These are phyloP conservation scores for Cnemophilus loriae DNA, from an alignment of 2,113 vertebrate genomes.

Conservation along the genomic window DNA sequence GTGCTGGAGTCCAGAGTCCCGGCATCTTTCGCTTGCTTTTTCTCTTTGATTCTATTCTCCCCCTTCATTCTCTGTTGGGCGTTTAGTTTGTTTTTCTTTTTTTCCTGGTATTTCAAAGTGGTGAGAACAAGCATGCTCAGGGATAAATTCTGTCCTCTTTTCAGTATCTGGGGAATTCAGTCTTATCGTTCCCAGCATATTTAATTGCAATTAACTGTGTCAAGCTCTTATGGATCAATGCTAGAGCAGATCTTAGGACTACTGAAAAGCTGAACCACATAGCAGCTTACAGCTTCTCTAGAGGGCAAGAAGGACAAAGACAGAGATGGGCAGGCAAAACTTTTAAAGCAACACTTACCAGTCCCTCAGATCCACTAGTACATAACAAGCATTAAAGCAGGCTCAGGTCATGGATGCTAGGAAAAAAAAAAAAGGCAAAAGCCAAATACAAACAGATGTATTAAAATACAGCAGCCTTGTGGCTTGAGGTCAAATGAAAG, in stretches of 20 bases:
- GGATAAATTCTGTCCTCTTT: not conserved
- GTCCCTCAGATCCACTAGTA: not conserved
- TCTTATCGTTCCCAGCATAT: not conserved
- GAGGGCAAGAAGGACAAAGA: not conserved
- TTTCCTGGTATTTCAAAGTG: not conserved
- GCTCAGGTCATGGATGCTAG: not conserved
- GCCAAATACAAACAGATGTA: not conserved
- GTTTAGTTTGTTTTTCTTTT: not conserved
- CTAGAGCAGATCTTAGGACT: not conserved
- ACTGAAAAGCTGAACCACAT: not conserved
- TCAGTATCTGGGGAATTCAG: not conserved
- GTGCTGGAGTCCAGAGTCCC: not conserved
- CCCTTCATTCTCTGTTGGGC: not conserved
- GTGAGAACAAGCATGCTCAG: not conserved
- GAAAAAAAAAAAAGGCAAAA: not conserved
- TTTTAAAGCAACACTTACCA: slow-evolving; percentile 9
- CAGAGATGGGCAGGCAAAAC: not conserved
- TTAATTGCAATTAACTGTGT: slow-evolving; percentile 17
- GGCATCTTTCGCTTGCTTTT: not conserved
- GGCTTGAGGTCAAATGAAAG: not conserved
- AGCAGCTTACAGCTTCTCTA: not conserved
- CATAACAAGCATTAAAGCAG: not conserved
- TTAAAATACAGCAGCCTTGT: not conserved
- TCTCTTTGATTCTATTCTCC: not conserved
- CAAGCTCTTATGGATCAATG: slow-evolving; percentile 8